These are phyloP conservation scores for Thalassaphorura encarpata DNA, from an alignment of 1,140 invertebrate genomes.

Conservation along the genomic window DNA sequence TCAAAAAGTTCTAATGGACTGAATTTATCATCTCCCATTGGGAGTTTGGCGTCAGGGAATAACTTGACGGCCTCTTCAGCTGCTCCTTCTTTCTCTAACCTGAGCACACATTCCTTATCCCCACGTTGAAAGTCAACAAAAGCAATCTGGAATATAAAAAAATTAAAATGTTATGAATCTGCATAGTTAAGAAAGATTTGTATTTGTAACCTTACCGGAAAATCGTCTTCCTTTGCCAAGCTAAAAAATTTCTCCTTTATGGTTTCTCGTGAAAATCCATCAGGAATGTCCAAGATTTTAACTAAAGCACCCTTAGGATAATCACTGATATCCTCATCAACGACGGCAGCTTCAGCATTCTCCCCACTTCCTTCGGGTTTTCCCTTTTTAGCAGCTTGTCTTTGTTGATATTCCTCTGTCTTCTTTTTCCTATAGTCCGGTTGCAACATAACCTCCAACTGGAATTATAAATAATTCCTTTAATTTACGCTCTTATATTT, in stretches of 20 bases:
- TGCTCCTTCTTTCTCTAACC: slow-evolving; percentile 13
- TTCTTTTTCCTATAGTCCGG: slow-evolving; percentile 15
- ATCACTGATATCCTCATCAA: slow-evolving; percentile 1
- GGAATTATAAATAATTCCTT: not conserved
- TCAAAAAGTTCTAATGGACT: not conserved
- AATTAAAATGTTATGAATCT: not conserved
- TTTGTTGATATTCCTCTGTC: slow-evolving; percentile 6
- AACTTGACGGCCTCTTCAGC: slow-evolving; percentile 21
- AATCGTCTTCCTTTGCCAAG: slow-evolving; percentile 11
- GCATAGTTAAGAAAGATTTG: not conserved
- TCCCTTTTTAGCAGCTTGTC: not conserved
- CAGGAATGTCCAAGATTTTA: slow-evolving; percentile 19
- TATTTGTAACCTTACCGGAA: slow-evolving; percentile 3
- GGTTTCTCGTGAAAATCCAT: slow-evolving; percentile 17
- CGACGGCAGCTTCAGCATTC: not conserved
- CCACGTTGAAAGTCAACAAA: slow-evolving; percentile 29
- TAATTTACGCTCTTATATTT: too few species aligned
- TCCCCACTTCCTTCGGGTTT: not conserved
- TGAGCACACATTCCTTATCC: slow-evolving; percentile 17
- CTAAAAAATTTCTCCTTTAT: slow-evolving; percentile 18
- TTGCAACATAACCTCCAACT: slow-evolving; percentile 16
- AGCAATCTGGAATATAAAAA: slow-evolving; percentile 15
- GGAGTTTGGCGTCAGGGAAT: slow-evolving; percentile 7
- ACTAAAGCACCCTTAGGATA: slow-evolving; percentile 12
- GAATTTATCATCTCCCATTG: slow-evolving; percentile 1